Conservation (phyloP, 2,797 vertebrate species). For the Simalia tracyae region DNA sequence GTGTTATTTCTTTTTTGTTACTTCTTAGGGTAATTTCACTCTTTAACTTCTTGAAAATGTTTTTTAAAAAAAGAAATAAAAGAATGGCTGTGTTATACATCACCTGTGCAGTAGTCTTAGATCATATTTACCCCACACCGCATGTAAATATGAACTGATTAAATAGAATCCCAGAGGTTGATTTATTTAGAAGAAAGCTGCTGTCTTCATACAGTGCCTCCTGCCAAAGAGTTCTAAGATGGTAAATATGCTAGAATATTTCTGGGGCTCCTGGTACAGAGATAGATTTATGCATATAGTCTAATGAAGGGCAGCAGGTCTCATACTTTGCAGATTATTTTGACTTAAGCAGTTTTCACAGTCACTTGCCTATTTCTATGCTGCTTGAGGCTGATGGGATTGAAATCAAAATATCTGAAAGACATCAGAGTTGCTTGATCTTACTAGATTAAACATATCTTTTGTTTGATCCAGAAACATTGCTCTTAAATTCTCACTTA, state of each 20-base stretch:
- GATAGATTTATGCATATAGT: neutral
- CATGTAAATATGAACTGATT: neutral
- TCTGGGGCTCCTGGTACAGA: too few species aligned
- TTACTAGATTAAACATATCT: neutral
- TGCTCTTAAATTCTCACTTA: neutral
- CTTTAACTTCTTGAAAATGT: conserved; percentile 13
- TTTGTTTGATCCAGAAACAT: neutral
- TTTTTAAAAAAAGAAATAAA: neutral
- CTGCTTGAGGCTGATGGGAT: neutral
- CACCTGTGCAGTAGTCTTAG: neutral
- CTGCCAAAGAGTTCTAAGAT: neutral
- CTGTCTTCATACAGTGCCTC: neutral
- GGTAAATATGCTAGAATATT: neutral
- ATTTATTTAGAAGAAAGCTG: neutral
- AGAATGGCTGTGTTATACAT: neutral
- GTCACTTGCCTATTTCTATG: neutral
- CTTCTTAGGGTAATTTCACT: neutral
- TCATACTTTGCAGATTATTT: neutral
- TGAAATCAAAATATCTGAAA: neutral
- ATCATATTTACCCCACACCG: neutral
- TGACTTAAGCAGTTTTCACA: too few species aligned
- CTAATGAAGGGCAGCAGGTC: neutral
- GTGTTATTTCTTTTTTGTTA: neutral
- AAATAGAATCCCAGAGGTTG: neutral
- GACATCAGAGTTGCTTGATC: neutral